Percentiles rank a stretch among this genome's conserved stretches.
These are phyloP conservation scores for Silurus asotus DNA, from an alignment of 2,113 vertebrate species.

Conservation along the genomic window DNA sequence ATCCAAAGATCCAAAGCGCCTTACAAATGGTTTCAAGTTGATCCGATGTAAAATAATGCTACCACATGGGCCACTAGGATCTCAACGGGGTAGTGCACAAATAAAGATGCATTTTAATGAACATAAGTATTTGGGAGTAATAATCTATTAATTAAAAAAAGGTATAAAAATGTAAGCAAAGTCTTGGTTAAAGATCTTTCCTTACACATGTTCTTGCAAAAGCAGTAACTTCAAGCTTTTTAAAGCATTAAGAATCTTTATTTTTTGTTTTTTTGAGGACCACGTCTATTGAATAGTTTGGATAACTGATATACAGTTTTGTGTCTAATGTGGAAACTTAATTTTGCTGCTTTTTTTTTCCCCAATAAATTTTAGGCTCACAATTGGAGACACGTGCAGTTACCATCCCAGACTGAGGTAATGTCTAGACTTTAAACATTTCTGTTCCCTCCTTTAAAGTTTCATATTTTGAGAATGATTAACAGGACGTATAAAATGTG, in stretches of 20 bases:
- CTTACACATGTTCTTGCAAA: not conserved
- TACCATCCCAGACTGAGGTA: constrained; percentile 61
- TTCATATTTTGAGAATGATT: not conserved
- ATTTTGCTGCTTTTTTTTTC: not conserved
- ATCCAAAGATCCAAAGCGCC: too few relatives aligned
- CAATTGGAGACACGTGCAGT: constrained; percentile 57
- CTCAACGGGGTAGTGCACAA: not conserved
- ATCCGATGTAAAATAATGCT: too few relatives aligned
- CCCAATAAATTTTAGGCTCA: constrained; percentile 53
- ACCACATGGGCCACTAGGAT: not conserved
- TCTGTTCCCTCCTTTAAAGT: not conserved
- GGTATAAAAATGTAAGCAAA: not conserved
- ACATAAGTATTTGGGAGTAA: not conserved
- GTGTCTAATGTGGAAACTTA: not conserved
- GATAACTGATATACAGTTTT: not conserved
- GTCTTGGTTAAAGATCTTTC: not conserved
- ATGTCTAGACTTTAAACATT: constrained; percentile 12
- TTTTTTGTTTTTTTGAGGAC: not conserved
- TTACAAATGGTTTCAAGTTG: too few relatives aligned
- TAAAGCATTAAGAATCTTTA: not conserved
- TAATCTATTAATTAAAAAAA: not conserved
- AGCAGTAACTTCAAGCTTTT: not conserved
- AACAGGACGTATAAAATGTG: not conserved
- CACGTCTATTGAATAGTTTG: not conserved
- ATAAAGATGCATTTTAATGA: not conserved